A percentile compares a stretch with the other conserved stretches of the same genome.
Evolutionary conservation across 2,113 vertebrate genomes (phyloP).

Genomic region (Tyto alba): DNA sequence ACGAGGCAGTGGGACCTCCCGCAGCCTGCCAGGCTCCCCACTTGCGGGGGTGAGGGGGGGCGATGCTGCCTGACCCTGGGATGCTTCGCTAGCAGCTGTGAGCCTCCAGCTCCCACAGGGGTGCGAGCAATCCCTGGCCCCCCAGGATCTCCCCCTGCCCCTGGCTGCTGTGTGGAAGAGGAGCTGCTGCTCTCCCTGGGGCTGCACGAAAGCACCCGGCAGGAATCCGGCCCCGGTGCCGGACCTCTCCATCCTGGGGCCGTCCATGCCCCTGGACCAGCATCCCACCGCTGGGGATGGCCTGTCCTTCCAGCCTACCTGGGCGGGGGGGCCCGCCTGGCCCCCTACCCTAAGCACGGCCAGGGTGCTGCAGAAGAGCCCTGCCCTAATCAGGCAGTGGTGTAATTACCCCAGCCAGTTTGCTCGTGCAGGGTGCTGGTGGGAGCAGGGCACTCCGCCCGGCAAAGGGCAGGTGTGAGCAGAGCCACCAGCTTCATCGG

Average conservation of each 20-base stretch:
- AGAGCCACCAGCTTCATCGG: rapidly evolving
- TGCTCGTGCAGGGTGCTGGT: neutral
- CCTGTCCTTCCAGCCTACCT: neutral
- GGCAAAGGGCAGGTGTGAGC: neutral
- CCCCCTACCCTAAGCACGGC: too few species aligned
- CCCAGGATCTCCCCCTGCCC: neutral
- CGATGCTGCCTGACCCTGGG: neutral
- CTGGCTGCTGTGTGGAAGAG: too few species aligned
- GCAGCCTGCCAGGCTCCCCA: neutral
- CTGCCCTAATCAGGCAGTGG: neutral
- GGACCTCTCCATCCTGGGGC: neutral
- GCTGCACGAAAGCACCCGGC: neutral
- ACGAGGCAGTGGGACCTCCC: rapidly evolving
- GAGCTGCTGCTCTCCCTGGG: neutral
- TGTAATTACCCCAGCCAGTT: too few species aligned
- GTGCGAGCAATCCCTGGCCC: neutral
- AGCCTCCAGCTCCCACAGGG: neutral
- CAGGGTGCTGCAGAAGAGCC: neutral
- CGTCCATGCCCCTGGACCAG: neutral
- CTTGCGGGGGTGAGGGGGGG: neutral
- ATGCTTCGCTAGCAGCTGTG: neutral
- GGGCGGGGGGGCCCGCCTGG: too few species aligned
- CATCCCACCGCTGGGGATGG: too few species aligned
- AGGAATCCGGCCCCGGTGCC: neutral
- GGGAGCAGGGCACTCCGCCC: neutral